Conservation (phyloP, 2,888 invertebrate genomes). For the Cephalotes varians region DNA sequence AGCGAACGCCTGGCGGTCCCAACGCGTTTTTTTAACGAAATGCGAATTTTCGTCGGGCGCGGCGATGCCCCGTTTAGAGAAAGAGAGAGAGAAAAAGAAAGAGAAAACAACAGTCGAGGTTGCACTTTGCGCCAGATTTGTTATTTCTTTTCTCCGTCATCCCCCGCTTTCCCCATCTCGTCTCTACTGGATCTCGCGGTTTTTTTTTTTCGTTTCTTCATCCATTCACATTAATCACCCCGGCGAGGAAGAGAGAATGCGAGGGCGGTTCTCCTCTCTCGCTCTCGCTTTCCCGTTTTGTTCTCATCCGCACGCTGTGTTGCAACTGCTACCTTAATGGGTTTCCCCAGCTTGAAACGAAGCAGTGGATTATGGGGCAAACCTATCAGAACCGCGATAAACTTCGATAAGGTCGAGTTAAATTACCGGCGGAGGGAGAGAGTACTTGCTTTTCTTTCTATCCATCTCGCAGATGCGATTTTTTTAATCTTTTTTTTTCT, state of each 20-base stretch:
- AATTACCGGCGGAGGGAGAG: constrained; percentile 59
- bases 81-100: constrained; percentile 24
- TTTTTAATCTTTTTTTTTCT: not conserved
- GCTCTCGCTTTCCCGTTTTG: constrained; percentile 62
- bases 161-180: not conserved
- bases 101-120: constrained; percentile 43
- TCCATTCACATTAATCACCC: constrained; percentile 74
- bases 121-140: constrained; percentile 63
- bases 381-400: constrained; percentile 67
- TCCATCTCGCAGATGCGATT: not conserved
- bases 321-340: constrained; percentile 73
- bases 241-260: constrained; percentile 41
- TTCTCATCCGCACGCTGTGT: constrained; percentile 57
- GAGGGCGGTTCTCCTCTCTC: constrained; percentile 42
- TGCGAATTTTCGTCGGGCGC: constrained; percentile 37
- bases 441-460: not conserved
- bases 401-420: constrained; percentile 69
- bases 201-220: constrained; percentile 63
- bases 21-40: constrained; percentile 47
- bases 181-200: not conserved
- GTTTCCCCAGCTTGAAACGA: constrained; percentile 68
- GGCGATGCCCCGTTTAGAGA: constrained; percentile 24
- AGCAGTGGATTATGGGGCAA: constrained; percentile 65
- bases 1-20: constrained; percentile 16
- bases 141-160: constrained; percentile 61